Percentiles rank a stretch among this genome's conserved stretches.
Conservation (phyloP, 2,888 invertebrate species). For the Drosophila hamatofila region DNA sequence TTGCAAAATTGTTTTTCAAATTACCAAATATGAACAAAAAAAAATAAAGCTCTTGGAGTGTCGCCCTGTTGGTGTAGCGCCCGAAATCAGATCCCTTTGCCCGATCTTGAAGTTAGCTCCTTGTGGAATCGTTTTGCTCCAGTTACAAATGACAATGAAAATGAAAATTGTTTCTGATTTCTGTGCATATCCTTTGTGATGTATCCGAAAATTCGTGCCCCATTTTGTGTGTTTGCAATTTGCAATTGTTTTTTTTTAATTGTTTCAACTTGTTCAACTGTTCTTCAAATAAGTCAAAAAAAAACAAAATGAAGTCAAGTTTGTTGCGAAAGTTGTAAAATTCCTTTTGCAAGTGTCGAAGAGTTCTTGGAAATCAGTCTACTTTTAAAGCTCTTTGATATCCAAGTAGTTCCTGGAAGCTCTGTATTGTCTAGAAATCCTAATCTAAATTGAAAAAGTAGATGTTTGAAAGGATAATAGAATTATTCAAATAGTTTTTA, state of each 20-base stretch:
- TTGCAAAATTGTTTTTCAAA: slow-evolving; percentile 4
- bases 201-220: slow-evolving; percentile 19
- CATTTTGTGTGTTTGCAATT: background rate
- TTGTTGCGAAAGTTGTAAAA: background rate
- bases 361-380: background rate
- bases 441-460: background rate
- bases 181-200: background rate
- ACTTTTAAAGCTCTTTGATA: background rate
- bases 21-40: slow-evolving; percentile 12
- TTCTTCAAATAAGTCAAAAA: background rate
- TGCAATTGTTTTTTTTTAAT: background rate
- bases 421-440: background rate
- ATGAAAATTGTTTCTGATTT: background rate
- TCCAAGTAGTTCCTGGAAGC: background rate
- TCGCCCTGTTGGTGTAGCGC: background rate
- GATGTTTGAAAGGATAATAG: background rate
- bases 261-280: background rate
- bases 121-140: background rate
- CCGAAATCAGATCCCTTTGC: background rate
- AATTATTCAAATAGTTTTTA: background rate
- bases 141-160: background rate
- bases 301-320: background rate
- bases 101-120: background rate
- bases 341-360: background rate
- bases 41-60: slow-evolving; percentile 56